These are phyloP conservation scores for Thumatha senex DNA, from an alignment of 2,888 invertebrate genomes.

Conservation along the genomic window DNA sequence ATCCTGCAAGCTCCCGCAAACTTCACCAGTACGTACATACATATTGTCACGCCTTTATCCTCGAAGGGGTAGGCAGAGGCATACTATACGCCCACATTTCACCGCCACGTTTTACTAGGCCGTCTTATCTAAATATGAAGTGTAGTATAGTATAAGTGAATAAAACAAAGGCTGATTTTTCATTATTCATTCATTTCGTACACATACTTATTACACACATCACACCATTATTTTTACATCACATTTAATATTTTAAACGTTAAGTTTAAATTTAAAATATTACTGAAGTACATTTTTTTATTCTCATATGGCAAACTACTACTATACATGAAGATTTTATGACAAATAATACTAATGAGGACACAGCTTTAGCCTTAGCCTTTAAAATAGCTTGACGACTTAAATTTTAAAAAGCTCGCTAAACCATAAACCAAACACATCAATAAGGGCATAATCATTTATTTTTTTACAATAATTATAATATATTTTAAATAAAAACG, in stretches of 20 bases:
- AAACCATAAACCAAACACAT: constrained; percentile 8
- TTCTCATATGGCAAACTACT: constrained; percentile 59
- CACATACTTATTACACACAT: constrained; percentile 57
- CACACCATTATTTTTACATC: constrained; percentile 64
- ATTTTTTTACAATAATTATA: constrained; percentile 7
- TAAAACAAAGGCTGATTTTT: constrained; percentile 23
- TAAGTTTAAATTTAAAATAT: constrained; percentile 49
- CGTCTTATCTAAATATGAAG: no score
- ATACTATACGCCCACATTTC: no score
- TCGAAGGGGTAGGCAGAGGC: no score
- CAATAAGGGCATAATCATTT: constrained; percentile 10
- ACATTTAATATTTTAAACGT: constrained; percentile 70
- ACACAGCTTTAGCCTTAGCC: constrained; percentile 1
- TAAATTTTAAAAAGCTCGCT: constrained; percentile 18
- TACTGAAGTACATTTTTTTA: constrained; percentile 51
- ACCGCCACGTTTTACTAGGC: no score
- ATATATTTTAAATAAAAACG: constrained; percentile 36
- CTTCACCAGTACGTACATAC: no score
- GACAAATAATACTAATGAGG: constrained; percentile 15
- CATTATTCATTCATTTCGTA: constrained; percentile 69
- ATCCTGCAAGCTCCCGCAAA: no score
- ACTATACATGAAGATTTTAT: constrained; percentile 44
- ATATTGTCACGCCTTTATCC: no score
- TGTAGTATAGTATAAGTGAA: no score
- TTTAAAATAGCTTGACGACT: constrained; percentile 2